phyloP scores from a whole-genome alignment of 2,797 vertebrate genomes.

The Rhynchonycteris naso region DNA sequence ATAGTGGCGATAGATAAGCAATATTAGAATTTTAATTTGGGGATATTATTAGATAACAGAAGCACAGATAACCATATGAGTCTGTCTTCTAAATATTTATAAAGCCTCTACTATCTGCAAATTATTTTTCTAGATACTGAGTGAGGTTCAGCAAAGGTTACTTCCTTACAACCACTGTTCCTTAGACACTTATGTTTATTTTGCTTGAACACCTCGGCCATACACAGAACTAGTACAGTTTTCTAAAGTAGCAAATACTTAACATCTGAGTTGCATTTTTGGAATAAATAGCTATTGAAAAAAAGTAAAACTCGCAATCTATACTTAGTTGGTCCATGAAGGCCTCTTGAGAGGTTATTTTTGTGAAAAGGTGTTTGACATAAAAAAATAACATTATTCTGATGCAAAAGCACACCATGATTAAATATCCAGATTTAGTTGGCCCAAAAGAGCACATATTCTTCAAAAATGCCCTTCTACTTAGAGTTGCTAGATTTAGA shows the following conservation, averaged over 20 bases:
- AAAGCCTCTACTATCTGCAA: neutral
- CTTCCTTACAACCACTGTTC: neutral
- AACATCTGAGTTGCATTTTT: neutral
- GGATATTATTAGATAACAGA: neutral
- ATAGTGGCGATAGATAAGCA: neutral
- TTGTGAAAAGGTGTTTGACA: neutral
- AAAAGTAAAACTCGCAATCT: neutral
- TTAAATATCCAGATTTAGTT: conserved; percentile 8
- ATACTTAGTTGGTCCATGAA: neutral
- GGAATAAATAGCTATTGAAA: neutral
- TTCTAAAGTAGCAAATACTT: neutral
- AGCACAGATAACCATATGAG: neutral
- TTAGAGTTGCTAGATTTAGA: neutral
- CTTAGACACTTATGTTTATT: neutral
- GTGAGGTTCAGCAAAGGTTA: neutral
- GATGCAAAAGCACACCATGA: neutral
- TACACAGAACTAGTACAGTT: neutral
- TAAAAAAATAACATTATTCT: neutral
- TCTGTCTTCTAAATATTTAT: neutral
- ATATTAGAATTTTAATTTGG: conserved; percentile 10
- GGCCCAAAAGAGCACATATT: neutral
- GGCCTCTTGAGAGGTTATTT: neutral
- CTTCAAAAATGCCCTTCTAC: neutral
- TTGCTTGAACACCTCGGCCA: neutral
- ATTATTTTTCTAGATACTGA: neutral